These are phyloP conservation scores for Diarsia brunnea DNA, from an alignment of 2,888 invertebrate species.

Conservation along the genomic window DNA sequence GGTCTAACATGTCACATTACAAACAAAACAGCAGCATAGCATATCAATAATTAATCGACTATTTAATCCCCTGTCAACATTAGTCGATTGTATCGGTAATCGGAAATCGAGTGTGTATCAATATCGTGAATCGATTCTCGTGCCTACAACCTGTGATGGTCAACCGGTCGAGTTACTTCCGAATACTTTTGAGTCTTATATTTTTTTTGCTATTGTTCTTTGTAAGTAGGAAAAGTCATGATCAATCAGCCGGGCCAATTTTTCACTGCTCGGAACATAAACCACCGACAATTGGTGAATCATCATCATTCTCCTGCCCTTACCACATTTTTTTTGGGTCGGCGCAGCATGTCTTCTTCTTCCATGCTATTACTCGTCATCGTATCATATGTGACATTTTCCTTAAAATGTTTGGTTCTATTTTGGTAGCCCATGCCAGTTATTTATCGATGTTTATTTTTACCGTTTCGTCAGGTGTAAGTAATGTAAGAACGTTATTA, in stretches of 20 bases:
- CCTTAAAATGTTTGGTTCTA: no score
- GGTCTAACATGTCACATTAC: constrained; percentile 61
- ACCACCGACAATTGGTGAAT: background rate
- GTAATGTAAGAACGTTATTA: no score
- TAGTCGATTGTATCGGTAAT: constrained; percentile 67
- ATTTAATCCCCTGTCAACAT: constrained; percentile 65
- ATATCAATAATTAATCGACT: constrained; percentile 55
- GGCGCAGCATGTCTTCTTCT: no score
- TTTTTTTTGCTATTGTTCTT: constrained; percentile 41
- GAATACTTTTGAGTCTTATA: constrained; percentile 54
- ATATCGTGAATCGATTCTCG: constrained; percentile 68
- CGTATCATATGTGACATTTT: no score
- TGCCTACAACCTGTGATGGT: constrained; percentile 57
- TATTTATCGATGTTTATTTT: background rate
- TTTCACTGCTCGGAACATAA: background rate
- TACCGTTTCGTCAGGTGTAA: background rate
- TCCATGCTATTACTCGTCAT: no score
- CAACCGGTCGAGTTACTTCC: constrained; percentile 65
- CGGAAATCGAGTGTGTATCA: constrained; percentile 66
- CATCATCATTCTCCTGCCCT: no score
- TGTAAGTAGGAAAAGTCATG: background rate
- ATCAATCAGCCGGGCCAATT: background rate
- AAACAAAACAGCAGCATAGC: constrained; percentile 43
- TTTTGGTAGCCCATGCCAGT: no score
- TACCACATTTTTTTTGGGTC: no score